Percentiles rank a stretch among this genome's conserved stretches.
phyloP scores from a whole-genome alignment of 2,113 vertebrate genomes.

The Notothenia coriiceps region DNA sequence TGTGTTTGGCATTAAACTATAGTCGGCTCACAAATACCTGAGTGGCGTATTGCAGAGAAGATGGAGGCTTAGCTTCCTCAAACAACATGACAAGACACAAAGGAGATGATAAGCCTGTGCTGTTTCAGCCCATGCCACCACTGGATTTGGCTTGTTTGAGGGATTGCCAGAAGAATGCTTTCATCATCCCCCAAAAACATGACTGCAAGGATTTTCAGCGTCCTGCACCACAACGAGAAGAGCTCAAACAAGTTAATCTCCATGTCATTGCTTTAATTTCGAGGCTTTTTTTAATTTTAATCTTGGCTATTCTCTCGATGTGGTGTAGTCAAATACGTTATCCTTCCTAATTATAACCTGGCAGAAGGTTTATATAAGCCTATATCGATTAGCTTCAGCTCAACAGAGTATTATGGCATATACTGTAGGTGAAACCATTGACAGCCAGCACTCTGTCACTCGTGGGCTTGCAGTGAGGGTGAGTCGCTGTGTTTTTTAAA shows the following conservation, averaged over 20 bases:
- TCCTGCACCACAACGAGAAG: constrained; percentile 41
- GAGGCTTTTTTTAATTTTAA: constrained; percentile 3
- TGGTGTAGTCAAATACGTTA: neutral
- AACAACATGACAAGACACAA: constrained; percentile 77
- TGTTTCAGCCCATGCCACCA: constrained; percentile 72
- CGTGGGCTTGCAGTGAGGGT: constrained; percentile 22
- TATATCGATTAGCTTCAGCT: neutral
- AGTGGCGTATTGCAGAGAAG: constrained; percentile 65
- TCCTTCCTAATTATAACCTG: constrained; percentile 18
- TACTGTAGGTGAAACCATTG: constrained; percentile 8
- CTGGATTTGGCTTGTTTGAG: constrained; percentile 75
- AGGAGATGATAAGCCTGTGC: constrained; percentile 71
- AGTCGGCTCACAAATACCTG: constrained; percentile 70
- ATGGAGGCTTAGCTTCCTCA: constrained; percentile 71
- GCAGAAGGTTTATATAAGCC: constrained; percentile 26
- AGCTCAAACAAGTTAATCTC: constrained; percentile 66
- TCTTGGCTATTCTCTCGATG: neutral
- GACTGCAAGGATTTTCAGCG: constrained; percentile 64
- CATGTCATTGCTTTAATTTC: constrained; percentile 48
- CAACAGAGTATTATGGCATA: neutral
- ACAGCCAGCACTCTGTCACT: constrained; percentile 40
- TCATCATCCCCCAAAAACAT: constrained; percentile 79
- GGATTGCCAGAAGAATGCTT: constrained; percentile 85
- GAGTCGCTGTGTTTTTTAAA: constrained; percentile 37
- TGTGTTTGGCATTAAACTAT: constrained; percentile 64